Evolutionary conservation across 2,888 invertebrate genomes (phyloP).

Genomic region (Andrena dorsata): DNA sequence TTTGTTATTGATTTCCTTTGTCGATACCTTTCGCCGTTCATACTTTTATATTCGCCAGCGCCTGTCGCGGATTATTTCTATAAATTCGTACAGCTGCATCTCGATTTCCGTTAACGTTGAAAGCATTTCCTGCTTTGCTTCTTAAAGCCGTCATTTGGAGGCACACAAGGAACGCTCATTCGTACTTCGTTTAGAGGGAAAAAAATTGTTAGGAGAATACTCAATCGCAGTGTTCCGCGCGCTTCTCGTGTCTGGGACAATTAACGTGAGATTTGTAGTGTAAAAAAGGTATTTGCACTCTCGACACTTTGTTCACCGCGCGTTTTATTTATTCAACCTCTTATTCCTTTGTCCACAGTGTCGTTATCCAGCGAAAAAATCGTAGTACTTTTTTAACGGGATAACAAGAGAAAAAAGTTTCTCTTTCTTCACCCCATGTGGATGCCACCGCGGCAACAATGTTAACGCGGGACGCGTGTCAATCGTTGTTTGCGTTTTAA

Average conservation of each 20-base stretch:
- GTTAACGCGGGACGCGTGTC: background rate
- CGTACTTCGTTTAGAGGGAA: background rate
- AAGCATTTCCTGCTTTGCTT: conserved; percentile 9
- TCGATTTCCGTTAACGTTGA: conserved; percentile 6
- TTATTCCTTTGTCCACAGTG: background rate
- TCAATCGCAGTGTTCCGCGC: background rate
- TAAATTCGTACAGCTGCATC: conserved; percentile 10
- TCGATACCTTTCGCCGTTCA: background rate
- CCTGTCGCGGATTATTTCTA: conserved; percentile 5
- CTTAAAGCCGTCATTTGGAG: background rate
- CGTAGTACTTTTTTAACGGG: too few species aligned
- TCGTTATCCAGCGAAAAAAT: background rate
- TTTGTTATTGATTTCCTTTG: conserved; percentile 10
- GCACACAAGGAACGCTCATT: background rate
- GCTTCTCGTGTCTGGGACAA: background rate
- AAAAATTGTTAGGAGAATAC: background rate
- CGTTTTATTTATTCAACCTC: too few species aligned
- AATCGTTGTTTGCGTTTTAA: conserved; percentile 33
- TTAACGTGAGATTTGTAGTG: background rate
- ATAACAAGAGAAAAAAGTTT: conserved; percentile 10
- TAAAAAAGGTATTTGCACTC: background rate
- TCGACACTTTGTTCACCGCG: background rate
- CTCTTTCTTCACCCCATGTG: background rate
- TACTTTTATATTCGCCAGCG: background rate
- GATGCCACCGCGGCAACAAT: background rate